Percentiles rank a stretch among this genome's conserved stretches.
Conservation (phyloP, 1,140 invertebrate genomes). For the Drosophila tsacasi region DNA sequence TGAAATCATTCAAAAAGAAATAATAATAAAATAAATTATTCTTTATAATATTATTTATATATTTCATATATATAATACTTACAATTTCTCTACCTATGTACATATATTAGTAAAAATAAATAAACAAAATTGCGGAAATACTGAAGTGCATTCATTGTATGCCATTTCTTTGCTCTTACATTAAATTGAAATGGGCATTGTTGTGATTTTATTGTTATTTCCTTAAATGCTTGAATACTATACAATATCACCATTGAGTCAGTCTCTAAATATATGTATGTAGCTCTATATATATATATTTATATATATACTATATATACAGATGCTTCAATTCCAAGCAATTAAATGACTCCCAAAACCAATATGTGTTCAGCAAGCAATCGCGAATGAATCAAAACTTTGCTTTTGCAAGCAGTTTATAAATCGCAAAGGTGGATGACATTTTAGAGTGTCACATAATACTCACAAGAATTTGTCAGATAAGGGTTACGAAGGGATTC, state of each 20-base stretch:
- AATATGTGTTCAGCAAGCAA: slow-evolving; percentile 3
- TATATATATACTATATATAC: slow-evolving; percentile 2
- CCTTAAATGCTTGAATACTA: slow-evolving; percentile 3
- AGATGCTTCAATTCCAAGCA: not conserved
- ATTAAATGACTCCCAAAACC: slow-evolving; percentile 13
- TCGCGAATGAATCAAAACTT: slow-evolving; percentile 14
- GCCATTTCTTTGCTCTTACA: slow-evolving; percentile 17
- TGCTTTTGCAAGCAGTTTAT: slow-evolving; percentile 5
- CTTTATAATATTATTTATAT: not conserved
- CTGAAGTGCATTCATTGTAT: slow-evolving; percentile 14
- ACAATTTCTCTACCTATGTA: not conserved
- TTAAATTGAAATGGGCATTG: slow-evolving; percentile 23
- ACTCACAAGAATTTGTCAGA: slow-evolving; percentile 1
- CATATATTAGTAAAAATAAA: slow-evolving; percentile 3
- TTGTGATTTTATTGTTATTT: slow-evolving; percentile 21
- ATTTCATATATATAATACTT: not conserved
- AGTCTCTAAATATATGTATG: not conserved
- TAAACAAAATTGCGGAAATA: not conserved
- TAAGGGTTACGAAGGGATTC: not conserved
- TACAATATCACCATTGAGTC: slow-evolving; percentile 26
- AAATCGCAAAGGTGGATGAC: slow-evolving; percentile 19
- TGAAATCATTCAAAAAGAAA: too few relatives aligned
- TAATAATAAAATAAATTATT: not conserved
- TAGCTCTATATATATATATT: not conserved
- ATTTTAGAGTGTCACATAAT: slow-evolving; percentile 12